Conservation (phyloP, 2,113 vertebrate genomes). For the Trinectes maculatus region DNA sequence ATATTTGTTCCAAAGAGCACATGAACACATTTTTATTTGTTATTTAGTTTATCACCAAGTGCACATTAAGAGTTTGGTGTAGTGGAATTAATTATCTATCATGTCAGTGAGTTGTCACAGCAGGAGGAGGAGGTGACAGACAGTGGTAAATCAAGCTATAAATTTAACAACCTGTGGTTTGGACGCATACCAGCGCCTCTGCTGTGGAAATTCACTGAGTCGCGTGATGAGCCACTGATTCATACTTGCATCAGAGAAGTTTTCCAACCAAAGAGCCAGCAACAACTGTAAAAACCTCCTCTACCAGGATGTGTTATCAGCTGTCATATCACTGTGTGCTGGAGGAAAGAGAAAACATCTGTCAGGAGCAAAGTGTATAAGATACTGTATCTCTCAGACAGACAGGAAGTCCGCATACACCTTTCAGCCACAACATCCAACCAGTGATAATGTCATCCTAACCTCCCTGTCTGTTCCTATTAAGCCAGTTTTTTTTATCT, state of each 20-base stretch:
- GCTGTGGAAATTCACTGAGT: slow-evolving; percentile 19
- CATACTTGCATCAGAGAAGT: neutral
- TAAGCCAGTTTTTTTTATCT: neutral
- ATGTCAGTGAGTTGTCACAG: neutral
- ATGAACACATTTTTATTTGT: too few species aligned
- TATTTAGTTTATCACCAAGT: too few species aligned
- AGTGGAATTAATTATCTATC: too few species aligned
- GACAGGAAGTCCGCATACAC: neutral
- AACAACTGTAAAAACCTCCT: slow-evolving; percentile 7
- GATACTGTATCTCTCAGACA: slow-evolving; percentile 1
- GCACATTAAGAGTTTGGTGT: too few species aligned
- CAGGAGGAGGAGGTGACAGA: neutral
- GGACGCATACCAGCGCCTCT: neutral
- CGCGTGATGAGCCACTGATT: slow-evolving; percentile 1
- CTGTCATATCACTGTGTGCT: slow-evolving; percentile 2
- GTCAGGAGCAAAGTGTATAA: neutral
- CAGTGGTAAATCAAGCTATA: neutral
- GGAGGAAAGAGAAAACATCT: neutral
- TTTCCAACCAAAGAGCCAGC: neutral
- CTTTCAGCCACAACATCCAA: too few species aligned
- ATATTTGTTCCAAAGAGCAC: too few species aligned
- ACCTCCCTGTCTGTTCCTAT: too few species aligned
- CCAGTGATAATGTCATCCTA: too few species aligned
- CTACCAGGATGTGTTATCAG: neutral
- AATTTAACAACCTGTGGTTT: neutral